Percentiles rank a stretch among this genome's conserved stretches.
Conservation (phyloP, 2,113 vertebrate species). For the Cervus canadensis region DNA sequence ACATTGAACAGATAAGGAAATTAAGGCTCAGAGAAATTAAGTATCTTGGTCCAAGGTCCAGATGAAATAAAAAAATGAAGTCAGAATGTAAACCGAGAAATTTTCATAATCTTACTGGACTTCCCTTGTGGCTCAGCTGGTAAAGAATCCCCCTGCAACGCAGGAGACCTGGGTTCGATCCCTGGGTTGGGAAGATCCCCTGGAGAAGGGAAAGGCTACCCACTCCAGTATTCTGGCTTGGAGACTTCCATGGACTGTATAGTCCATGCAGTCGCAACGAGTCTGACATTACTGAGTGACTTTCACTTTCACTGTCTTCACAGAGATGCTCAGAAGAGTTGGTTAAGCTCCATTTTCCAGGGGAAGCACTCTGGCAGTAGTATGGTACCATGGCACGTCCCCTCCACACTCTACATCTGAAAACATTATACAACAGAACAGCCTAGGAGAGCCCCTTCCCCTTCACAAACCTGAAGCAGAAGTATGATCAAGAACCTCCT, state of each 20-base stretch:
- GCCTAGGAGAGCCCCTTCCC: background rate
- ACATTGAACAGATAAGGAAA: background rate
- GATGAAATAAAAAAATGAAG: background rate
- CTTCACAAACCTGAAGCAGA: background rate
- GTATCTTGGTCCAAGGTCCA: background rate
- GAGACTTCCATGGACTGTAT: background rate
- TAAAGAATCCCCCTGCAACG: background rate
- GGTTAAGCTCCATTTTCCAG: background rate
- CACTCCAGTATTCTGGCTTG: background rate
- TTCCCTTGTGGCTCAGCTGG: background rate
- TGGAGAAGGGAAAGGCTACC: background rate
- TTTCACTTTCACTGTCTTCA: background rate
- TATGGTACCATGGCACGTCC: accelerated
- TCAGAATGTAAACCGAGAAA: background rate
- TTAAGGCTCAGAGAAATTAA: slow-evolving; percentile 15
- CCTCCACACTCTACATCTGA: background rate
- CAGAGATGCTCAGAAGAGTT: background rate
- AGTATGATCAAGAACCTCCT: background rate
- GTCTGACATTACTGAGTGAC: background rate
- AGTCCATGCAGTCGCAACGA: background rate
- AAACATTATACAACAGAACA: background rate
- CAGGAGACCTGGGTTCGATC: background rate
- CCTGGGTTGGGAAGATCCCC: background rate
- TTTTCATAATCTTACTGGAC: background rate
- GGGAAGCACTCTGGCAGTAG: background rate